A percentile compares a stretch with the other conserved stretches of the same genome.
phyloP scores from a whole-genome alignment of 2,113 vertebrate species.

The Osmerus mordax region DNA sequence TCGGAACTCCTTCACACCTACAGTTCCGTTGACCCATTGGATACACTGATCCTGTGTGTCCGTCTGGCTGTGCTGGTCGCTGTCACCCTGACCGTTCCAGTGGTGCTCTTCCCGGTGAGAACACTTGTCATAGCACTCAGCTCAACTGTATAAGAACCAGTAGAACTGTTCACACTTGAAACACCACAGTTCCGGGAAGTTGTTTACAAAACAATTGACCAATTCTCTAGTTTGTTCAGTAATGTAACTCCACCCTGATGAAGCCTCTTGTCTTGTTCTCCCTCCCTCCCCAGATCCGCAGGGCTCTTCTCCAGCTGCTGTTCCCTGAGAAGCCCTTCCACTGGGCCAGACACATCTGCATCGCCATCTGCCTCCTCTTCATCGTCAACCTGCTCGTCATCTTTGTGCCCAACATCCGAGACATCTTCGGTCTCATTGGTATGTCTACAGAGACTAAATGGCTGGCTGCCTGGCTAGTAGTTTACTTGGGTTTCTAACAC shows the following conservation, averaged over 20 bases:
- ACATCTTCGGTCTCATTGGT: slow-evolving; percentile 85
- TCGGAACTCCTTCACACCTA: slow-evolving; percentile 82
- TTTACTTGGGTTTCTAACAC: not conserved
- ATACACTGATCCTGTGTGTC: slow-evolving; percentile 79
- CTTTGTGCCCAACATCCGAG: slow-evolving; percentile 78
- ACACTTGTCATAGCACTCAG: too few relatives aligned
- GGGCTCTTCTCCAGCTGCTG: slow-evolving; percentile 78
- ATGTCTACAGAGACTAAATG: not conserved
- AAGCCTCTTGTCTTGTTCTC: not conserved
- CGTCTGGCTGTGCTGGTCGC: slow-evolving; percentile 78
- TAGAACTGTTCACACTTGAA: too few relatives aligned
- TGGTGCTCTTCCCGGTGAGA: slow-evolving; percentile 82
- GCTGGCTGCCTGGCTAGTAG: not conserved
- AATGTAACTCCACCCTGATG: not conserved
- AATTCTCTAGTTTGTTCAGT: too few relatives aligned
- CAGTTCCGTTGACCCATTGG: slow-evolving; percentile 72
- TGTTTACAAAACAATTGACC: too few relatives aligned
- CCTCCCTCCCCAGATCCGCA: slow-evolving; percentile 68
- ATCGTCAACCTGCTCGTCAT: slow-evolving; percentile 81
- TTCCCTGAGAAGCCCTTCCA: slow-evolving; percentile 80
- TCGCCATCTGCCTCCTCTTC: slow-evolving; percentile 74
- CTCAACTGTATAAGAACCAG: too few relatives aligned
- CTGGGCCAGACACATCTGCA: slow-evolving; percentile 75
- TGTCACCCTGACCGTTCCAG: slow-evolving; percentile 81
- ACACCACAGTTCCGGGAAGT: too few relatives aligned